Base-by-base conservation (phyloP, 2,888 invertebrate species). In the Scotopteryx bipunctaria region DNA sequence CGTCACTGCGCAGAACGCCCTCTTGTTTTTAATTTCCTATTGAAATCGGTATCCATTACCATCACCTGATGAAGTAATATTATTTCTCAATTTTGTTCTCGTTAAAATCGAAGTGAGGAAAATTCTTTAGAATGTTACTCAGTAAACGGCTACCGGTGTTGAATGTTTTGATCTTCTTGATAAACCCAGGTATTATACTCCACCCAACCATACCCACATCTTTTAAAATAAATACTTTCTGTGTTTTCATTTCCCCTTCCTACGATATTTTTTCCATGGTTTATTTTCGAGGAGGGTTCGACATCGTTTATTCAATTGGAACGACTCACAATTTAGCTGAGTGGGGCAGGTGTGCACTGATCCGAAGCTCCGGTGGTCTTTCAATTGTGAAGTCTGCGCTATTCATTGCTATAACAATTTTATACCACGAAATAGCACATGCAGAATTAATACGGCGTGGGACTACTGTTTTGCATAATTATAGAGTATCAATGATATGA, bases 251-350 rank as follows among this genome's bases (percentile, higher is more conserved):
- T 25, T 50, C 25, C 17, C 31, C 36, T 27, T 15, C 13, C 4
- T 17, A 15, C 29, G 8, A n/a, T 38, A 40, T 54, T n/a, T n/a
- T n/a, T 61, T 55, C 40, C 53, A 53, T 52, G 46, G 51, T 49
- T 44, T 42, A 29, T 37, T 46, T 51, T 46, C 32, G 44, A 36
- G 52, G 41, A 25, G 38, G 41, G 60, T 36, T 41, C 21, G 37
- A 13, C 55, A 42, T 41, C 56, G 52, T 57, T 57, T 50, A 57
- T 57, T 46, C 52, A 61, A 61, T 57, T 49, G 52, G 21, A 48
- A 41, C 54, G 36, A 23, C 49, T 17, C 33, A 50, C 49, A 33
- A 53, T 42, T 56, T 23, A 37, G 33, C 25, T 35, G 15, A 43
- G 40, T 47, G 33, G 55, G 41, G 44, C 61, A 58, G 58, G 56